Base-by-base conservation (phyloP, 2,888 invertebrate species). In the Mimachlamys varia region DNA sequence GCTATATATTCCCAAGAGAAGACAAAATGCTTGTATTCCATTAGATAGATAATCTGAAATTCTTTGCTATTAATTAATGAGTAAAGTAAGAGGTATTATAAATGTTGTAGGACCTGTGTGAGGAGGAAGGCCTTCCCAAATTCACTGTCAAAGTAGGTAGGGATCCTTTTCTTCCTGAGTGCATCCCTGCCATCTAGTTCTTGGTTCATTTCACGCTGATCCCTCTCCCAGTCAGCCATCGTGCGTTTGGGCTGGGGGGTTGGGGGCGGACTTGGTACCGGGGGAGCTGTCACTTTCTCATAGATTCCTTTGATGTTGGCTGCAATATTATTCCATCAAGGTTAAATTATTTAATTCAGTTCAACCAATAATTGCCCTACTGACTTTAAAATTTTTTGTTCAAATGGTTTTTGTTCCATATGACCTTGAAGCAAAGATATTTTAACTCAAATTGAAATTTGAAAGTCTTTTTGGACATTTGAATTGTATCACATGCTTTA, bases 131-230 rank as follows among this genome's bases (percentile, higher is more conserved):
- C 95, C 91, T 96, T 96, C 13, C 96, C 96, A 89, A 96, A 95
- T 92, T 96, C 96, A 92, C 96, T 96, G 38, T 96, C 94, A 93
- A 97, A 97, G 92, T 97, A 97, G 38, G 94, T 94, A 22, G 96
- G 96, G 62, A 96, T 95, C 13, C 92, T 93, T 87, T 95, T 95
- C n/a, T 95, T 93, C 62, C 94, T 94, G 19, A 96, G 93, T 17
- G 95, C 93, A 3, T 93, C 90, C 37, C 94, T 93, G 4, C 94
- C 95, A 49, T 95, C 95, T 55, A 93, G 90, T 91, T 96, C 96
- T 92, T 96, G 95, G 27, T 93, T 92, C 33, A 95, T 62, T 89
- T 96, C 96, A 62, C 95, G 91, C 89, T 94, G 93, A 91, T 96
- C 96, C 19, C 95, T 91, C 91, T 96, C 96, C 96, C 96, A 96